Percentiles rank a stretch among this genome's conserved stretches.
phyloP scores from a whole-genome alignment of 2,797 vertebrate genomes.

The Miichthys miiuy region DNA sequence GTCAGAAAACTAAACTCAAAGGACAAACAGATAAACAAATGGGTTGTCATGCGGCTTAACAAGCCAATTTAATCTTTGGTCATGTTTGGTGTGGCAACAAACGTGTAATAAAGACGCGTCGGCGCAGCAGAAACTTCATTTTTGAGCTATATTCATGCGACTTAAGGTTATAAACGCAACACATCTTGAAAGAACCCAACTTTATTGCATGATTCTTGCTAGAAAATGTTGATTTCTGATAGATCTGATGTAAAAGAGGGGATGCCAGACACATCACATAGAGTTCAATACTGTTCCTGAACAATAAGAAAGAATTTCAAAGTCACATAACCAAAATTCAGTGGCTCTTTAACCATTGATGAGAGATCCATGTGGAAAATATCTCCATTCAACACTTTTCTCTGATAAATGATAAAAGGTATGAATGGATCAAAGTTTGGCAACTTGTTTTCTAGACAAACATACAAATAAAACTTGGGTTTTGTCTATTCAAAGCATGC shows the following conservation, averaged over 20 bases:
- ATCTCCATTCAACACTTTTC: too few species aligned
- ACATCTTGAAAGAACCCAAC: background rate
- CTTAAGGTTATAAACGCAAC: background rate
- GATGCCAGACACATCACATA: too few species aligned
- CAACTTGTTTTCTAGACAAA: too few species aligned
- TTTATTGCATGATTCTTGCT: background rate
- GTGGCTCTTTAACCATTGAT: too few species aligned
- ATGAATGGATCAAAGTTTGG: too few species aligned
- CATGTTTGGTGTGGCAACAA: conserved; percentile 20
- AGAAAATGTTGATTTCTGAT: background rate
- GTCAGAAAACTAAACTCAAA: conserved; percentile 33
- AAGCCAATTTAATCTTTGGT: conserved; percentile 27
- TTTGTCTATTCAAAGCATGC: too few species aligned
- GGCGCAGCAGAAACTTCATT: background rate
- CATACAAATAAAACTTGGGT: too few species aligned
- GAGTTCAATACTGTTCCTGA: background rate
- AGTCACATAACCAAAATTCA: background rate
- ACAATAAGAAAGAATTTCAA: background rate
- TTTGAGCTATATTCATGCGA: background rate
- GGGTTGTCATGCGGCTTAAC: conserved; percentile 26
- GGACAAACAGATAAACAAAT: conserved; percentile 44
- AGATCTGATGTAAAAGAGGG: background rate
- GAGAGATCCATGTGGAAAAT: too few species aligned
- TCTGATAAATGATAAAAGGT: too few species aligned
- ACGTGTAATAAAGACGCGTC: conserved; percentile 11